A percentile compares a stretch with the other conserved stretches of the same genome.
Evolutionary conservation across 2,888 invertebrate genomes (phyloP).

Genomic region (Dolichopus griseipennis): DNA sequence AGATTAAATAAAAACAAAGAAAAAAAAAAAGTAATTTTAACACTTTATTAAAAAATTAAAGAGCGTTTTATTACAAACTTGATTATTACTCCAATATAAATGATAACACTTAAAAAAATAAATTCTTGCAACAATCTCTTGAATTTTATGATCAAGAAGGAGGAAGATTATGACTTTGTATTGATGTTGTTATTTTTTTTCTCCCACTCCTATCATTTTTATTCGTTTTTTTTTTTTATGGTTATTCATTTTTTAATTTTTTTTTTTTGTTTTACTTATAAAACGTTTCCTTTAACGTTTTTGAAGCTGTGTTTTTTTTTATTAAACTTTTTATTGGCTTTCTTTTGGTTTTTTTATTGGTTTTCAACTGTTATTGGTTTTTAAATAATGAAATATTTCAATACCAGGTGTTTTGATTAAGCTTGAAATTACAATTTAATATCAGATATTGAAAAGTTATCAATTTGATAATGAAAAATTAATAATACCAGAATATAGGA

Average conservation of each 20-base stretch:
- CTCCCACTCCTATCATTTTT: conserved; percentile 5
- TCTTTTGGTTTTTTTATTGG: background rate
- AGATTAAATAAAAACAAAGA: background rate
- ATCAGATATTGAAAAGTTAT: too few relatives aligned
- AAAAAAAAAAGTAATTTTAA: background rate
- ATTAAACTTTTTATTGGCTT: background rate
- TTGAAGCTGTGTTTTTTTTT: conserved; percentile 8
- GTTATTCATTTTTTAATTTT: conserved; percentile 12
- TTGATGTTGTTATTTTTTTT: background rate
- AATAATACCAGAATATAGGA: too few relatives aligned
- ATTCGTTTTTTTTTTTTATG: background rate
- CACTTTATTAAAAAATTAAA: background rate
- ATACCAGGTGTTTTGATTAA: too few relatives aligned
- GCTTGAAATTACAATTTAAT: too few relatives aligned
- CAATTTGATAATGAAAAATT: too few relatives aligned
- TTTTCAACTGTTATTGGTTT: too few relatives aligned
- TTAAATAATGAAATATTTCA: too few relatives aligned
- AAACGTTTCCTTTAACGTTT: conserved; percentile 14
- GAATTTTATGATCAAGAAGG: conserved; percentile 2
- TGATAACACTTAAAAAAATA: background rate
- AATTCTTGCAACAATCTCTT: too few relatives aligned
- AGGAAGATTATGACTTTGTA: conserved; percentile 1
- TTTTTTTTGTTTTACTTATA: conserved; percentile 19
- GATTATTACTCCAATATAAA: background rate
- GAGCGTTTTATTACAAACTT: conserved; percentile 2